Conservation (phyloP, 2,113 vertebrate genomes). For the Calyptomena viridis region DNA sequence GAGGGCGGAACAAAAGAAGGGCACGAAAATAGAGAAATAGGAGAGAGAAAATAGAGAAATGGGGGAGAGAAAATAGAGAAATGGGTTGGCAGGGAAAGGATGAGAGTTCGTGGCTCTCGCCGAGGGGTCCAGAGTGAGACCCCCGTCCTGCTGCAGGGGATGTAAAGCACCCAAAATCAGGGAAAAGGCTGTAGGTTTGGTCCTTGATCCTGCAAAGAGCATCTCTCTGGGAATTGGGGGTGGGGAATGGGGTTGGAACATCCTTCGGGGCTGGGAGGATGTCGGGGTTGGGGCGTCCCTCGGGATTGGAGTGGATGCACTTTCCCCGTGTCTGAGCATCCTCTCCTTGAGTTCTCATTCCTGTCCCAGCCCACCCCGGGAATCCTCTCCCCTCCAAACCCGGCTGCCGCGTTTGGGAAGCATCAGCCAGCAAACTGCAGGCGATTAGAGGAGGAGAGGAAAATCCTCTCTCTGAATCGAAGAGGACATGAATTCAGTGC, state of each 20-base stretch:
- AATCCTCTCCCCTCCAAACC: background rate
- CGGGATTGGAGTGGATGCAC: accelerated
- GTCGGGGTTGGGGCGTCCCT: background rate
- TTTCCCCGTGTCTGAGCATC: accelerated
- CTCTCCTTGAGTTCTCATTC: accelerated
- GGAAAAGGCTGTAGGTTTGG: background rate
- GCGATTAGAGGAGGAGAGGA: background rate
- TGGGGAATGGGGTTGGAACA: background rate
- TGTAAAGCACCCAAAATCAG: accelerated
- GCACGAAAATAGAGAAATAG: background rate
- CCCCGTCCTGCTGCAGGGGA: background rate
- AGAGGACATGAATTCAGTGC: background rate
- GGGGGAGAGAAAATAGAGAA: background rate
- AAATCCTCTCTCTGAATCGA: background rate
- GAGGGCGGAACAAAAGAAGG: conserved; percentile 37
- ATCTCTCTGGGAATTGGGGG: background rate
- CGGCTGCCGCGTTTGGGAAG: background rate
- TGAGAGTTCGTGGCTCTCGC: background rate
- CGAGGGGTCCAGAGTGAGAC: accelerated
- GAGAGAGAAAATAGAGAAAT: background rate
- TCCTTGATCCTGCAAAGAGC: background rate
- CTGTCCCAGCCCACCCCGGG: background rate
- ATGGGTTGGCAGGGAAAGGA: background rate
- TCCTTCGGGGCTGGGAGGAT: background rate
- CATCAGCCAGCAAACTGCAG: background rate